Base-by-base conservation (phyloP, 2,797 vertebrate species). In the Sciaenops ocellatus region DNA sequence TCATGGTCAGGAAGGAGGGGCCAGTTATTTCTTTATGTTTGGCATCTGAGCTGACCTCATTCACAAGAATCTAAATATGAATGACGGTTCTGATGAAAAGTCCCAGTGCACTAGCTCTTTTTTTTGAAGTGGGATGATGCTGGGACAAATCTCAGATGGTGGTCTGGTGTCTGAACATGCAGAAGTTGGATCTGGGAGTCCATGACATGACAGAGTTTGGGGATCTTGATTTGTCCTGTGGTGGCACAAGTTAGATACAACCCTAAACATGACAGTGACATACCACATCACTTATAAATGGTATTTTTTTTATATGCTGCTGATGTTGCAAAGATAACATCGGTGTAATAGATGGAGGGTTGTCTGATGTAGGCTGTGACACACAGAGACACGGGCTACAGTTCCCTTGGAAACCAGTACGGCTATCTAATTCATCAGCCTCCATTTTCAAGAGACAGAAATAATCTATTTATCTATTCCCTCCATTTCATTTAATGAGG, bases 381-480 rank as follows among this genome's bases (percentile, higher is more conserved):
- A 89, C 55, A 67, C 69, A 81, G 69, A 86, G 54, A 86, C 52
- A 78, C 12, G 24, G 73, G 64, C 61, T 80, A 78, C 81, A 38
- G 93, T 95, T 94, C 88, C 94, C 93, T 91, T 93, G 95, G 94
- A 93, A 94, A 95, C 94, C 79, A 87, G 71, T 83, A 57, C 34
- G 50, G 69, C 66, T 83, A 86, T 55, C 82, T 85, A 82, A 79
- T 86, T 83, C 72, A 79, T 85, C 83, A 87, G 80, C 85, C 89
- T 90, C 90, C 91, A 93, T 92, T 93, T 94, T 84, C 86, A 87
- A 80, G 68, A 86, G 76, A 87, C 41, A 81, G 84, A 87, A 89
- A 73, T 69, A 79, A 57, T 70, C 48, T 70, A 16, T 89, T 88
- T 84, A 83, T 20, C 73, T 73, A 41, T 69, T 63, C n/a, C 44